Evolutionary conservation across 2,888 invertebrate genomes (phyloP), one percentile per base, ranked within the genome.

Genomic region (Myathropa florea): DNA sequence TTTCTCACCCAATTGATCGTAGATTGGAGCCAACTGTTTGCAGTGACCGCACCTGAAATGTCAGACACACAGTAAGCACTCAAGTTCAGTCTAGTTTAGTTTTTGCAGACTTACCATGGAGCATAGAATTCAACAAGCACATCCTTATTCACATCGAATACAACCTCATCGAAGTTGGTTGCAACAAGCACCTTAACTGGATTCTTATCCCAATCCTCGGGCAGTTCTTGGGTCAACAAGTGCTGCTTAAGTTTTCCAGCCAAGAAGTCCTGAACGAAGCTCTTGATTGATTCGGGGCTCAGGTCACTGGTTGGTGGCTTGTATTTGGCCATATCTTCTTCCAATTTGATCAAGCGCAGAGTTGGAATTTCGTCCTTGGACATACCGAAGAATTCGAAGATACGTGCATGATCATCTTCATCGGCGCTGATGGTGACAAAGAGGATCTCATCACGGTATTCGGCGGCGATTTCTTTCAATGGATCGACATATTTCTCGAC

Each of bases 121-220:
- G 99, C 99, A 93, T 99, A 99, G 94, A 99, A 99, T 94, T 99
- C 99, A 88, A 99, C 99, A 81, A 99, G 95, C 67, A 99, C 99
- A 91, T 96, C 96, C 94, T 99, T 99, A 89, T 93, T 94, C 90
- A 95, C 94, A 93, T 99, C 96, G 89, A 97, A 95, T 67, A 96
- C 99, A 89, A 99, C 96, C 89, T 96, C 96, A 90, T 98, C 97
- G 93, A 99, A 99, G 95, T 99, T 99, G 92, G 96, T 96, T 88
- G 98, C 96, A 76, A 99, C 99, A 80, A 99, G 95, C 63, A 93
- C 93, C 94, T 98, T 99, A 84, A 99, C 99, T 73, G 98, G 97
- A 89, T 95, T 95, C 91, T 97, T 96, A 93, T 99, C 96, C 99
- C 99, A 99, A 94, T 99, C 99, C 89, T 96, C 97, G 9, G 99